Evolutionary conservation across 2,797 vertebrate species (phyloP).

Genomic region (Takifugu rubripes): DNA sequence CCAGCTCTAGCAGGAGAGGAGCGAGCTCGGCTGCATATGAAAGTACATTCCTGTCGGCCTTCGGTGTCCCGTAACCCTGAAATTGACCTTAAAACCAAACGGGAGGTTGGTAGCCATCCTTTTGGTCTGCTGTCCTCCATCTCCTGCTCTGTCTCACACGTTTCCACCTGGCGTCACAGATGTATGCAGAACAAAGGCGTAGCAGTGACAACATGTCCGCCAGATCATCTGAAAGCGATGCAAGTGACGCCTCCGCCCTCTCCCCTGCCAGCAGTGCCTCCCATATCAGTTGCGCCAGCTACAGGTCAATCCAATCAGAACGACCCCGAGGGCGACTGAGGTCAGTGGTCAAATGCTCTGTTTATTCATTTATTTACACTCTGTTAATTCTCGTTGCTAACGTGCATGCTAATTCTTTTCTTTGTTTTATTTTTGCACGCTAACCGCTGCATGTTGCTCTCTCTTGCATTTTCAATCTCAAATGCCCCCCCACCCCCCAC

Average conservation of each 20-base stretch:
- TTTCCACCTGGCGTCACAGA: slow-evolving; percentile 45
- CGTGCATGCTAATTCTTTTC: slow-evolving; percentile 52
- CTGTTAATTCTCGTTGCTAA: too few species aligned
- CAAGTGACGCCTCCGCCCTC: slow-evolving; percentile 92
- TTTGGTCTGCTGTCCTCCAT: background rate
- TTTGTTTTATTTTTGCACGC: slow-evolving; percentile 55
- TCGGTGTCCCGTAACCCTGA: slow-evolving; percentile 90
- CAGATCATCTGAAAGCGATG: slow-evolving; percentile 94
- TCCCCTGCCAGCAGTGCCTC: slow-evolving; percentile 98
- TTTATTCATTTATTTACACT: too few species aligned
- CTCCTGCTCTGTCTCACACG: background rate
- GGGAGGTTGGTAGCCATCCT: slow-evolving; percentile 69
- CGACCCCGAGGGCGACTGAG: slow-evolving; percentile 89
- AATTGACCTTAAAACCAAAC: slow-evolving; percentile 90
- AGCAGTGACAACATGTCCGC: slow-evolving; percentile 97
- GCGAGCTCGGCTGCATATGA: slow-evolving; percentile 88
- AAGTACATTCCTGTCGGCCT: slow-evolving; percentile 90
- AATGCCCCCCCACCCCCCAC: background rate
- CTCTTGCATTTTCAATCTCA: slow-evolving; percentile 30
- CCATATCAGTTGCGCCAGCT: slow-evolving; percentile 97
- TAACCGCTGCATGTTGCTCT: slow-evolving; percentile 45
- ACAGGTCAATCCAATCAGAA: slow-evolving; percentile 98
- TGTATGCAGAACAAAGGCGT: slow-evolving; percentile 89
- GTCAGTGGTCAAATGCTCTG: slow-evolving; percentile 68
- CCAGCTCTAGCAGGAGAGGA: slow-evolving; percentile 91